Conservation (phyloP, 92 coral and sea anemone species). For the Montipora capitata region DNA sequence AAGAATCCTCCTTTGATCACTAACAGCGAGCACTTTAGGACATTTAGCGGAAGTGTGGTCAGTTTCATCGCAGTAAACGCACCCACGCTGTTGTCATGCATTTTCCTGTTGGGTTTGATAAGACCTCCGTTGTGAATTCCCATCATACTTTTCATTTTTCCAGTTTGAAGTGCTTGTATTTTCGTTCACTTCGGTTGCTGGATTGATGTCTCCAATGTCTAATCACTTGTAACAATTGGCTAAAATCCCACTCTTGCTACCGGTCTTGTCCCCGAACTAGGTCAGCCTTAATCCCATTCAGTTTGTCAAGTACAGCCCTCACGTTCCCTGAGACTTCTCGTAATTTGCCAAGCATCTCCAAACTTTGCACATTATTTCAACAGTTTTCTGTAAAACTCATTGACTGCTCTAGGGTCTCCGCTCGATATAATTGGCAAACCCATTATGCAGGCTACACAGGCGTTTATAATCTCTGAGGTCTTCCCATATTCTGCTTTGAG, state of each 20-base stretch:
- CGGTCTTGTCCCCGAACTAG: constrained; percentile 33
- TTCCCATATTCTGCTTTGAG: neutral
- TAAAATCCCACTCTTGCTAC: neutral
- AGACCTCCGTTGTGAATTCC: no score
- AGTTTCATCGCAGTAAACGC: no score
- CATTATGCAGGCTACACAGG: constrained; percentile 12
- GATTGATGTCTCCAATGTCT: neutral
- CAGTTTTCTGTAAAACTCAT: constrained; percentile 31
- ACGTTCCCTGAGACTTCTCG: constrained; percentile 35
- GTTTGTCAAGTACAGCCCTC: constrained; percentile 18
- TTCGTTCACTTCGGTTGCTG: neutral
- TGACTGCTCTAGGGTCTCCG: neutral
- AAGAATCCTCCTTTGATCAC: no score
- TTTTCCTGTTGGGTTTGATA: no score
- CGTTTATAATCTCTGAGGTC: neutral
- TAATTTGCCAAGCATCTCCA: constrained; percentile 39
- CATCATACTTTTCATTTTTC: no score
- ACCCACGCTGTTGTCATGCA: no score
- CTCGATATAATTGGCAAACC: constrained; percentile 20
- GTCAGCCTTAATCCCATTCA: constrained; percentile 29
- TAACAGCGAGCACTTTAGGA: no score
- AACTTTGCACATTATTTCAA: constrained; percentile 42
- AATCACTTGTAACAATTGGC: neutral
- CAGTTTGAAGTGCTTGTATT: no score
- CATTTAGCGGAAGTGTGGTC: no score